These are phyloP conservation scores for Hyaena hyaena DNA, from an alignment of 2,113 vertebrate genomes.

Conservation along the genomic window DNA sequence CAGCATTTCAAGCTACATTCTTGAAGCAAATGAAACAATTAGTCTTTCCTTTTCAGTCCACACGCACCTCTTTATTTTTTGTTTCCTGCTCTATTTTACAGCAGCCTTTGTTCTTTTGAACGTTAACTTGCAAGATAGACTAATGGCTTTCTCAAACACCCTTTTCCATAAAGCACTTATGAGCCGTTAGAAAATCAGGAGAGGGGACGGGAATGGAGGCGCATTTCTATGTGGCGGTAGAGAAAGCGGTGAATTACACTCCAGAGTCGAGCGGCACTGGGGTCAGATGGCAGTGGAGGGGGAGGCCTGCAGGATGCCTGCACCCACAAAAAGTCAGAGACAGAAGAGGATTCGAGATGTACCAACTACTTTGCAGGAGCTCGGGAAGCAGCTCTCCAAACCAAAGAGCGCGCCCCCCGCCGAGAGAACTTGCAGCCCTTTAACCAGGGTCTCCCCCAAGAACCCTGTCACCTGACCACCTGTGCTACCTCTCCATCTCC, in stretches of 20 bases:
- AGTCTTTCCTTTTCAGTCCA: not conserved
- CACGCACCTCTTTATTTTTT: not conserved
- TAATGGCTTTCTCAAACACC: slow-evolving; percentile 41
- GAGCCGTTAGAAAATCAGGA: slow-evolving; percentile 53
- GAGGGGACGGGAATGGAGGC: slow-evolving; percentile 1
- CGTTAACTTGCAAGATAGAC: slow-evolving; percentile 8
- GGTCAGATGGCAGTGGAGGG: not conserved
- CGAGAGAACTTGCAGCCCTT: not conserved
- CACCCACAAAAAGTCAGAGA: not conserved
- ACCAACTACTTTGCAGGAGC: not conserved
- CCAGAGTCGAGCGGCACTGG: not conserved
- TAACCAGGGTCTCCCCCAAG: not conserved
- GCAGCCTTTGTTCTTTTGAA: slow-evolving; percentile 25
- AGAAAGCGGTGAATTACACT: slow-evolving; percentile 27
- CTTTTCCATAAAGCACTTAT: slow-evolving; percentile 45
- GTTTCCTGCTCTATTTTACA: not conserved
- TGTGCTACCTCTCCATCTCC: not conserved
- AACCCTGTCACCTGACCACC: not conserved
- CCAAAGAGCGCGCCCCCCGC: not conserved
- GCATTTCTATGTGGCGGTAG: not conserved
- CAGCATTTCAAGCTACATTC: not conserved
- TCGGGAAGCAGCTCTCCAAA: not conserved
- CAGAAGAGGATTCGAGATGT: not conserved
- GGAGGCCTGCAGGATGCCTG: not conserved
- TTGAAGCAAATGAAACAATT: slow-evolving; percentile 9